Base-by-base conservation (phyloP, 2,113 vertebrate genomes). In the Oenanthe melanoleuca region DNA sequence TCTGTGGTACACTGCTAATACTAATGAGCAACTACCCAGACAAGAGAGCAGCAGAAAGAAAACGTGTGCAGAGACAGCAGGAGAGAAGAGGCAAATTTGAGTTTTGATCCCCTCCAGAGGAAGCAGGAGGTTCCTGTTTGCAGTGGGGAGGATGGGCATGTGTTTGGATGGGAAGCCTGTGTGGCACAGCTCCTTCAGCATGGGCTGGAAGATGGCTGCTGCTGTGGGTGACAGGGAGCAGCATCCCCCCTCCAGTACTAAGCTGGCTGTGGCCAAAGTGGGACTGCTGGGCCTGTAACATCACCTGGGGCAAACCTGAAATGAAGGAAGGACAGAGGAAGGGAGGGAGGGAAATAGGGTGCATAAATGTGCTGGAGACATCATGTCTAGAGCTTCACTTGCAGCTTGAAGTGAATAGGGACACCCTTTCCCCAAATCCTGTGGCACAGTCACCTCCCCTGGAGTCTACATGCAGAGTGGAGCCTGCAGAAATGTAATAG, bases 141-240 rank as follows among this genome's bases (percentile, higher is more conserved):
- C 38, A 29, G 80, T 1, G 4, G 49, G 64, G 38, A 78, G 3
- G 21, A 9, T 1, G 10, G 29, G 11, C 19, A 23, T 0, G 0
- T 0, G 0, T 22, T 57, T 20, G 12, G n/a, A 38, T 28, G 21
- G 42, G 45, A 53, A 71, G 47, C 22, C 55, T 12, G 38, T 24
- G 70, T 49, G 18, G 75, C 42, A 21, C 45, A 56, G 63, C 74
- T 65, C 26, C 56, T 65, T 47, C 42, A 1, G 8, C 2, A 3
- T 1, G 8, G 59, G 18, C 50, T 38, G 22, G 55, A 57, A 33
- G 13, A 12, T 13, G 1, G 45, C 19, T 31, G 44, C 50, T 74
- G 72, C 50, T 23, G 34, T 6, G 38, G 21, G 34, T 38, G 49
- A 19, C 77, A 21, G n/a, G 31, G 31, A 37, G 49, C 66, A 63